Conservation (phyloP, 2,113 vertebrate species). For the Phyllostomus hastatus region DNA sequence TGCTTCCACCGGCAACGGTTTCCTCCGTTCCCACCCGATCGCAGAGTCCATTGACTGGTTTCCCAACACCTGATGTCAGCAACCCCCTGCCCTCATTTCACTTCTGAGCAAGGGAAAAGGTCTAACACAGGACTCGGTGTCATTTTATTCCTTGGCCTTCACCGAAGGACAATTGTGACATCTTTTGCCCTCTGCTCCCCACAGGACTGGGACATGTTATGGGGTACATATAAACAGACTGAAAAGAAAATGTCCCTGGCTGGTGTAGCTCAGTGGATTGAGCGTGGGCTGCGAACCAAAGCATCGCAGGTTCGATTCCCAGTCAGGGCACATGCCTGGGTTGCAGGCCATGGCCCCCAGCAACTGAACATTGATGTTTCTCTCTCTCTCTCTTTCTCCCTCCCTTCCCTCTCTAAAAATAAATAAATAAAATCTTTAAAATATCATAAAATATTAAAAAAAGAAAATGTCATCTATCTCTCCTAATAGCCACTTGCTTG, state of each 20-base stretch:
- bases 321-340: too few relatives aligned
- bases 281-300: too few relatives aligned
- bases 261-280: too few relatives aligned
- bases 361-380: too few relatives aligned
- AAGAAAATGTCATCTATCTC: not conserved
- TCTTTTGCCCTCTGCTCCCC: not conserved
- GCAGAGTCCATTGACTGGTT: not conserved
- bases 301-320: too few relatives aligned
- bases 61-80: not conserved
- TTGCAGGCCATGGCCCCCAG: too few relatives aligned
- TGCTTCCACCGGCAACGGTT: not conserved
- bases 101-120: not conserved
- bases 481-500: not conserved
- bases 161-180: not conserved
- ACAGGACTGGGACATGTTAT: not conserved
- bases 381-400: too few relatives aligned
- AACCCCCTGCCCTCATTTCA: not conserved
- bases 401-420: too few relatives aligned
- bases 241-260: not conserved
- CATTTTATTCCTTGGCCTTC: not conserved
- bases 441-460: not conserved
- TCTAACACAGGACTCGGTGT: not conserved
- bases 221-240: not conserved
- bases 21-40: conserved; percentile 39
- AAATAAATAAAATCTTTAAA: too few relatives aligned